Evolutionary conservation across 2,113 vertebrate genomes (phyloP), one percentile per base, ranked within the genome.

Genomic region (Butorides virescens): DNA sequence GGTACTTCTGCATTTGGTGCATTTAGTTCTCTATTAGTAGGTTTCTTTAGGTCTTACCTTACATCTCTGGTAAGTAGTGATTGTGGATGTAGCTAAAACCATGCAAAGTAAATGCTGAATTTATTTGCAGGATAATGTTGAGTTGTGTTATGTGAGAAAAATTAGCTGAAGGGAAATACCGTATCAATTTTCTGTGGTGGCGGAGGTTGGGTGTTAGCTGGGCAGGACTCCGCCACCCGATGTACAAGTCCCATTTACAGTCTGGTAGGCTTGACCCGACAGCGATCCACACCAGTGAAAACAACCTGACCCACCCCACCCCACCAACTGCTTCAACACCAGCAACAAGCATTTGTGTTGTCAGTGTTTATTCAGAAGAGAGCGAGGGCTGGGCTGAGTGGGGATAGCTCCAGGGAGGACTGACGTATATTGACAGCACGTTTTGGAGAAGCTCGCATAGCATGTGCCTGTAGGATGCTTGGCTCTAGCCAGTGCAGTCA

Each of bases 381-480:
- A 66, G 3, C 42, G 61, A 29, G 73, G 80, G 46, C 77, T 91
- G 77, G 70, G 53, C 65, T 76, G 23, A 29, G 84, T 21, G 61
- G 32, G 39, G 26, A 13, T 80, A 68, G 68, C 65, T 49, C 3
- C 73, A 61, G 66, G 81, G 86, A 79, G 90, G 71, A 42, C 27
- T 52, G 73, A 37, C 2, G 21, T 90, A 34, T 88, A 46, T 76
- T 73, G 94, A 42, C 58, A 91, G 83, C 32, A 67, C 44, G 73
- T 93, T 92, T 70, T 90, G 89, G 91, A 97, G 92, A 93, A 89
- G 94, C 94, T 97, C 5, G 20, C 80, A 22, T 49, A 95, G 95
- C 90, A 96, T 93, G 77, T 92, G 93, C 90, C 79, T 95, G 90
- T 71, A 86, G 77, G 96, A 91, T 96, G 95, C 95, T 97, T 96